These are phyloP conservation scores for Chaenocephalus aceratus DNA, from an alignment of 2,113 vertebrate species.

Conservation along the genomic window DNA sequence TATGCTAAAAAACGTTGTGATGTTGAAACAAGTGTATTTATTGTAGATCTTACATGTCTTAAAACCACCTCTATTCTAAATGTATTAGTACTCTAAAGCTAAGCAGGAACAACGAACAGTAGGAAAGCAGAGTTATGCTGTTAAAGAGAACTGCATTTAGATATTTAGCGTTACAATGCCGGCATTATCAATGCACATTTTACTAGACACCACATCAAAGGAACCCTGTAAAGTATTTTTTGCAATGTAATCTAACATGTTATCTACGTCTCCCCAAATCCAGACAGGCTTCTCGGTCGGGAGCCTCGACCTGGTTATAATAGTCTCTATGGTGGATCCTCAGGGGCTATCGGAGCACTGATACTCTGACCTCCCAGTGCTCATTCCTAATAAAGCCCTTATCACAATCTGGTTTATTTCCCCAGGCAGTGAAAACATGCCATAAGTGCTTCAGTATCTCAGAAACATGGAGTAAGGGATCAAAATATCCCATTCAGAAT, in stretches of 20 bases:
- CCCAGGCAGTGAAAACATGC: constrained; percentile 81
- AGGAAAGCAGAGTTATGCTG: neutral
- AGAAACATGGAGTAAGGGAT: constrained; percentile 56
- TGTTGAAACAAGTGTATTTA: neutral
- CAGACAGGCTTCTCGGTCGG: neutral
- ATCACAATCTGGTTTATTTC: constrained; percentile 75
- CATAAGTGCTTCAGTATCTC: constrained; percentile 70
- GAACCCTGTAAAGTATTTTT: neutral
- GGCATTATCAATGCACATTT: neutral
- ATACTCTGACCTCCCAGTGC: constrained; percentile 43
- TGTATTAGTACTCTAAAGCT: neutral
- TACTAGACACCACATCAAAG: neutral
- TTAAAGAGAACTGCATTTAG: neutral
- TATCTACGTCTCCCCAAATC: neutral
- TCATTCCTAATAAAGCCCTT: constrained; percentile 73
- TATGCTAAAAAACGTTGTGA: neutral
- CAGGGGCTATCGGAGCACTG: constrained; percentile 39
- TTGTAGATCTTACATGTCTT: neutral
- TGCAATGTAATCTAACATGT: neutral
- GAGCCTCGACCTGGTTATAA: constrained; percentile 58
- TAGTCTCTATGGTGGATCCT: constrained; percentile 42
- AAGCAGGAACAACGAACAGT: neutral
- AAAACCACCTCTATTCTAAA: neutral
- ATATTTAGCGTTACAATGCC: neutral
- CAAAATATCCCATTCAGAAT: constrained; percentile 78